A percentile compares a stretch with the other conserved stretches of the same genome.
Conservation (phyloP, 2,113 vertebrate genomes). For the Neodon shergylaensis region DNA sequence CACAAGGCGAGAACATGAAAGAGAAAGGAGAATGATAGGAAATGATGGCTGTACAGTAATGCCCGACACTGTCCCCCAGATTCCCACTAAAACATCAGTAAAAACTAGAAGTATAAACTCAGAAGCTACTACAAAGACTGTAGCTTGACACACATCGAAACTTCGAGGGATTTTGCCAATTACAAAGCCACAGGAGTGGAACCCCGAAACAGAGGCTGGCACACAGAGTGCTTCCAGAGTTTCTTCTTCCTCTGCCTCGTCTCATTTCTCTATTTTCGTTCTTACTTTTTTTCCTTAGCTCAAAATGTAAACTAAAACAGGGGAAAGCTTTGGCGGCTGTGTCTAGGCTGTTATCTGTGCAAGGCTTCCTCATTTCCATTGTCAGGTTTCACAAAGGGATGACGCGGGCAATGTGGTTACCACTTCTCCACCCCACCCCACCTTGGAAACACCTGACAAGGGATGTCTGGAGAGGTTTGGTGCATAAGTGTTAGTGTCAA, state of each 20-base stretch:
- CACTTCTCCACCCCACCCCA: neutral
- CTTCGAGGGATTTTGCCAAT: neutral
- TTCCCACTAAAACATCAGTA: neutral
- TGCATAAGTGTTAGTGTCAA: neutral
- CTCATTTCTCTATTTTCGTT: neutral
- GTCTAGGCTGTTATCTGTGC: neutral
- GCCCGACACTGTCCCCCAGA: neutral
- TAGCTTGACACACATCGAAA: neutral
- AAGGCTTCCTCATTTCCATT: neutral
- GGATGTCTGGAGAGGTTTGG: neutral
- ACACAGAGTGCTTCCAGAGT: neutral
- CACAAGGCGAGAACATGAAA: constrained; percentile 38
- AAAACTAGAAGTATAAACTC: constrained; percentile 44
- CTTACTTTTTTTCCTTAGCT: neutral
- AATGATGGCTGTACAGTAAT: neutral
- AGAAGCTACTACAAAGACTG: neutral
- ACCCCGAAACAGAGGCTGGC: neutral
- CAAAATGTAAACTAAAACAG: neutral
- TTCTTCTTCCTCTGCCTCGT: neutral
- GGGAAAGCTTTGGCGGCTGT: neutral
- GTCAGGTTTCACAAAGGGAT: neutral
- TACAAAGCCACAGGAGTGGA: neutral
- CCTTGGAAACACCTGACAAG: neutral
- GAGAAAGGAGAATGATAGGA: neutral
- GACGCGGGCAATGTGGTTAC: rapidly evolving